Base-by-base conservation (phyloP, 2,113 vertebrate genomes). In the Donacobius atricapilla region DNA sequence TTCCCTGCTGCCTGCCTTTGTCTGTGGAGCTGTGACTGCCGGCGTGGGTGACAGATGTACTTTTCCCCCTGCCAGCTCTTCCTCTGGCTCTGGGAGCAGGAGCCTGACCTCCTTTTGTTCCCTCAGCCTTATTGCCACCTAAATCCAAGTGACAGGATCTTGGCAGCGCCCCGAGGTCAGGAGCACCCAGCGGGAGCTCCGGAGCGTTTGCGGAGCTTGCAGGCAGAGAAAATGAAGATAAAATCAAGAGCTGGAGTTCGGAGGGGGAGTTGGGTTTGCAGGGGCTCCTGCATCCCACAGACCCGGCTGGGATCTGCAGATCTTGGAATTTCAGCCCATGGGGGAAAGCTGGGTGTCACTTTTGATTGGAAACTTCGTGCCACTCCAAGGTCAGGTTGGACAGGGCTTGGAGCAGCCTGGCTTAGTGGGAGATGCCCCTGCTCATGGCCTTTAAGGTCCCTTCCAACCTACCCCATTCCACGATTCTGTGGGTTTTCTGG, bases 61-160 rank as follows among this genome's bases (percentile, higher is more conserved):
- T 92, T 89, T 39, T 89, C 56, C 80, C 83, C 88, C 92, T 47
- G 83, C 88, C 81, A 42, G 82, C 79, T 88, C 75, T 88, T 42
- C 78, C 54, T 77, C 61, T 58, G 10, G 75, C 39, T 54, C 65
- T 2, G 2, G 72, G 95, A 87, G 86, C 31, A 0, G 8, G 44
- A 93, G 88, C 88, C 69, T 83, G 88, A 81, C 92, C 94, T 86
- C 54, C 3, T 81, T 95, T 89, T 88, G 73, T 94, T 76, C 69
- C 91, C 33, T 30, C 78, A 7, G 71, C 6, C 2, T 77, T 87
- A 51, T 66, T 94, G 91, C 83, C 93, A 53, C 84, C 76, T 86
- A 56, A 90, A 86, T 93, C 68, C 92, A 9, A 70, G 8, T 63
- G 94, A 83, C 90, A 64, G 70, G 30, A 73, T 70, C 87, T 86